These are phyloP conservation scores for Homalodisca vitripennis DNA, from an alignment of 1,140 invertebrate genomes.

Conservation along the genomic window DNA sequence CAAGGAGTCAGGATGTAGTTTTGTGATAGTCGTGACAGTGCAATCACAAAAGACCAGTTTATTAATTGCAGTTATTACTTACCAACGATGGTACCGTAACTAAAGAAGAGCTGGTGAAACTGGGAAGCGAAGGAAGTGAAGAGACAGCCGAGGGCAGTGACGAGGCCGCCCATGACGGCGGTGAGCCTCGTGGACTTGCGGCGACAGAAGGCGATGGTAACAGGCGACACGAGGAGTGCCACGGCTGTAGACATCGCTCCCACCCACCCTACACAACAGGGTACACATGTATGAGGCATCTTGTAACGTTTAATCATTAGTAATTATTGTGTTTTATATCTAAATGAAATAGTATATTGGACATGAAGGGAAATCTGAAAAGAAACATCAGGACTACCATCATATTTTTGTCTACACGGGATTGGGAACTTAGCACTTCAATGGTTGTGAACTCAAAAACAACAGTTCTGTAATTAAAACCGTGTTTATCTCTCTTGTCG, in stretches of 20 bases:
- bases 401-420: too few species aligned
- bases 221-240: conserved; percentile 75
- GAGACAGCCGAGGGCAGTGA: conserved; percentile 80
- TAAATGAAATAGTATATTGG: too few species aligned
- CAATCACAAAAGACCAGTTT: not conserved
- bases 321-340: too few species aligned
- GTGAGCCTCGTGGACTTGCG: conserved; percentile 84
- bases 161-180: conserved; percentile 81
- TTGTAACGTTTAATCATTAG: too few species aligned
- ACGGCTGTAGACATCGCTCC: conserved; percentile 80
- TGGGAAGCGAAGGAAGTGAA: conserved; percentile 87
- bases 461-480: too few species aligned
- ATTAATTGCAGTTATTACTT: conserved; percentile 17
- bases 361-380: too few species aligned
- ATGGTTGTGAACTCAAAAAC: too few species aligned
- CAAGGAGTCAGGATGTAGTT: too few species aligned
- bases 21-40: too few species aligned
- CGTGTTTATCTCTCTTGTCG: too few species aligned
- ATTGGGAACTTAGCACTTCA: too few species aligned
- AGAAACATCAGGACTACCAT: too few species aligned
- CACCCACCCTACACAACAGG: conserved; percentile 69
- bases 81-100: conserved; percentile 69
- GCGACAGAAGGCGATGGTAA: conserved; percentile 82
- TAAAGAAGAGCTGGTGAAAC: conserved; percentile 88
- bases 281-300: not conserved